A percentile compares a stretch with the other conserved stretches of the same genome.
These are phyloP conservation scores for Teleopsis dalmanni DNA, from an alignment of 1,140 invertebrate species.

Conservation along the genomic window DNA sequence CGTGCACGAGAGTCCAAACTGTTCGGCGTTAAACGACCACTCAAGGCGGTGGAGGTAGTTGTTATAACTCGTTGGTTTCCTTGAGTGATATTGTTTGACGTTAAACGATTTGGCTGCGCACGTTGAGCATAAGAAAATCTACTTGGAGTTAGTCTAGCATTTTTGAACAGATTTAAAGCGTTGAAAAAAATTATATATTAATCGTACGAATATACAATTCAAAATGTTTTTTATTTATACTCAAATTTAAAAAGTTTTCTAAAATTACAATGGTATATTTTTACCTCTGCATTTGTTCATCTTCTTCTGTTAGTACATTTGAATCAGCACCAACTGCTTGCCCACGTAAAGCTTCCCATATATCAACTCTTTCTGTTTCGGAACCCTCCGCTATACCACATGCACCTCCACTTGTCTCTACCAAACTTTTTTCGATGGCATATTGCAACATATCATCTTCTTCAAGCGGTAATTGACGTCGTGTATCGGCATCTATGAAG, in stretches of 20 bases:
- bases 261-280: too few relatives aligned
- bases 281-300: conserved; percentile 78
- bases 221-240: too few relatives aligned
- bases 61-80: not conserved
- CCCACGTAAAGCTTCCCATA: conserved; percentile 85
- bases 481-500: conserved; percentile 46
- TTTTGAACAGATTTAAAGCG: too few relatives aligned
- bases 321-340: conserved; percentile 53
- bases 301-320: conserved; percentile 61
- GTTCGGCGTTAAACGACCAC: conserved; percentile 27
- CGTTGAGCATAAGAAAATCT: not conserved
- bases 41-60: not conserved
- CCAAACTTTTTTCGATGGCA: conserved; percentile 86
- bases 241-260: too few relatives aligned
- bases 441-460: conserved; percentile 89
- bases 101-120: not conserved
- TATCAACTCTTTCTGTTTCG: conserved; percentile 63
- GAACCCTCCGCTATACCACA: conserved; percentile 70
- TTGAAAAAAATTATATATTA: too few relatives aligned
- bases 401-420: conserved; percentile 53
- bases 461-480: conserved; percentile 65
- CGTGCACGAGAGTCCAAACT: too few relatives aligned
- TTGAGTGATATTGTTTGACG: not conserved
- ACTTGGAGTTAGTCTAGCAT: too few relatives aligned
- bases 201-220: too few relatives aligned